phyloP scores from a whole-genome alignment of 2,113 vertebrate genomes.

The Oostethus manadensis region DNA sequence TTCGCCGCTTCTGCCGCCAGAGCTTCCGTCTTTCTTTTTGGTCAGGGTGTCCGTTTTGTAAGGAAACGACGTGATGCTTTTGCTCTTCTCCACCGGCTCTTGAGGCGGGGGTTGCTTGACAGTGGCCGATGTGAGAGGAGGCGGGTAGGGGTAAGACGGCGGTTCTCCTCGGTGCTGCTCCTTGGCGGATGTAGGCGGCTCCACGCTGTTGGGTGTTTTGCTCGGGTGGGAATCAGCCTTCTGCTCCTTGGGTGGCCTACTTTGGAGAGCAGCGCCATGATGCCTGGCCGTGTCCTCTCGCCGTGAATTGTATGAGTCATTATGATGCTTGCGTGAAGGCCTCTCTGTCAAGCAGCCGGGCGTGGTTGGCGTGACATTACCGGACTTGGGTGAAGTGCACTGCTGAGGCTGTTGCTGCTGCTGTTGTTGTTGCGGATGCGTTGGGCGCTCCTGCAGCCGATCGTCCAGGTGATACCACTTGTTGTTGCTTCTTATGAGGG shows the following conservation, averaged over 20 bases:
- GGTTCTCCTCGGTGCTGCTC: constrained; percentile 82
- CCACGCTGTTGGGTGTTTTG: constrained; percentile 77
- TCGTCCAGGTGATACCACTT: constrained; percentile 98
- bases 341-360: constrained; percentile 88
- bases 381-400: constrained; percentile 90
- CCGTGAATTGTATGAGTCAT: constrained; percentile 89
- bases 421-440: constrained; percentile 77
- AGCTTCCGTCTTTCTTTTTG: constrained; percentile 86
- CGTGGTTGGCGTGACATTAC: constrained; percentile 85
- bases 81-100: constrained; percentile 88
- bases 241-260: constrained; percentile 89
- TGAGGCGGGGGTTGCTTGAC: constrained; percentile 73
- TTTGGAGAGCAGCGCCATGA: constrained; percentile 86
- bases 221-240: constrained; percentile 83
- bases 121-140: constrained; percentile 82
- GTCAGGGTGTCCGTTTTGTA: constrained; percentile 92
- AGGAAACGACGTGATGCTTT: constrained; percentile 87
- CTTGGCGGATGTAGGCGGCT: constrained; percentile 75
- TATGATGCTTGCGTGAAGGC: constrained; percentile 89
- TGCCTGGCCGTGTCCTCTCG: constrained; percentile 85
- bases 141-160: constrained; percentile 77
- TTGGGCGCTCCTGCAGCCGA: constrained; percentile 83
- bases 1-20: constrained; percentile 75
- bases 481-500: constrained; percentile 83
- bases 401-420: constrained; percentile 75